Conservation (phyloP, 2,888 invertebrate genomes). For the Pachymerium ferrugineum region DNA sequence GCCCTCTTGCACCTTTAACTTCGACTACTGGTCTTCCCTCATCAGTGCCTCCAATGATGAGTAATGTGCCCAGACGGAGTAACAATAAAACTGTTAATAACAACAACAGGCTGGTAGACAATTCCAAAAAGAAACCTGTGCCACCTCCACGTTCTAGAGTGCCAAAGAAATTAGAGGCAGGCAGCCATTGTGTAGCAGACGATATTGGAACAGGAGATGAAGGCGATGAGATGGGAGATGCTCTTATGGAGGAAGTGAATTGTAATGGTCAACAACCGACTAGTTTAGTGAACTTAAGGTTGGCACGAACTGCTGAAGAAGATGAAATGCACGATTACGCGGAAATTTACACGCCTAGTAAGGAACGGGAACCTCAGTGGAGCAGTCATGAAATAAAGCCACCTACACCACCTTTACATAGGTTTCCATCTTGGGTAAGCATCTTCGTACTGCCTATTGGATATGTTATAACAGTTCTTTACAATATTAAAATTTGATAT, state of each 20-base stretch:
- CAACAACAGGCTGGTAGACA: not conserved
- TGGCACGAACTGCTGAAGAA: conserved; percentile 38
- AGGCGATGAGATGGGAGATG: conserved; percentile 2
- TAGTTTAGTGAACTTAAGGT: conserved; percentile 34
- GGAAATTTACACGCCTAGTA: conserved; percentile 86
- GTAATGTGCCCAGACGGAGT: not conserved
- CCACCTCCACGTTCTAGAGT: conserved; percentile 38
- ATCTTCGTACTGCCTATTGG: too few relatives aligned
- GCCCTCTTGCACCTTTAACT: conserved; percentile 42
- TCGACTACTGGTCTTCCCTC: not conserved
- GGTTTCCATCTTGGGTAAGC: conserved; percentile 78
- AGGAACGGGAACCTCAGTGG: conserved; percentile 57
- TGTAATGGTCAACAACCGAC: conserved; percentile 10
- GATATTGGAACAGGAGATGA: conserved; percentile 7
- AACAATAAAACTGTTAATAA: not conserved
- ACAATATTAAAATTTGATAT: too few relatives aligned
- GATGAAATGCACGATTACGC: conserved; percentile 71
- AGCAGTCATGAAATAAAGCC: conserved; percentile 53
- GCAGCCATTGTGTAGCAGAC: conserved; percentile 20
- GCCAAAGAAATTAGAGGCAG: conserved; percentile 33
- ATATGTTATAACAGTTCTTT: too few relatives aligned
- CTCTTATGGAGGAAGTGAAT: conserved; percentile 10
- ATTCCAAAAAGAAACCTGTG: conserved; percentile 40
- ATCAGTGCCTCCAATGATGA: conserved; percentile 16
- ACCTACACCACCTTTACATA: conserved; percentile 83